Conservation (phyloP, 2,113 vertebrate species). For the Serilophus lunatus region DNA sequence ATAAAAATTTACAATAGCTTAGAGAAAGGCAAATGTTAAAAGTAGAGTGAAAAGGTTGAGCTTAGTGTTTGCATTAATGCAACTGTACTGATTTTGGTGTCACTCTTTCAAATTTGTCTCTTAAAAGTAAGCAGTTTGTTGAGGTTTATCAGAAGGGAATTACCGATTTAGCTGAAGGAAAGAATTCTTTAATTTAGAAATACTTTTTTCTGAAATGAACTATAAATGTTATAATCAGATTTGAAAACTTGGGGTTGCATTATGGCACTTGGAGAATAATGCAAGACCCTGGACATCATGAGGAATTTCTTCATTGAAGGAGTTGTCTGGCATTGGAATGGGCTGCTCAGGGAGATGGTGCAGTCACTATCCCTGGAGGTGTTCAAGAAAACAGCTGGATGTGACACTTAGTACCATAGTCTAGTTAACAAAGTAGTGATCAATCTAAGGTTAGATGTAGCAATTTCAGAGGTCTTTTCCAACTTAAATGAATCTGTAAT, state of each 20-base stretch:
- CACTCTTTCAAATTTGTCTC: neutral
- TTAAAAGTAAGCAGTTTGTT: neutral
- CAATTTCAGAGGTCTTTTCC: neutral
- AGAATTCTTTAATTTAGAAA: neutral
- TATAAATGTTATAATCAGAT: neutral
- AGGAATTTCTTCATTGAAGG: neutral
- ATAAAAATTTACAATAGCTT: neutral
- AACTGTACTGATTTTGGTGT: neutral
- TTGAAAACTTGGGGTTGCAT: neutral
- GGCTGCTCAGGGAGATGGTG: neutral
- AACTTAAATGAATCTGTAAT: neutral
- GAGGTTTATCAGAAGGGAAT: neutral
- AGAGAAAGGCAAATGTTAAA: neutral
- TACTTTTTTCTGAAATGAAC: neutral
- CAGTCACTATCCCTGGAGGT: neutral
- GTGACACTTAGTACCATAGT: neutral
- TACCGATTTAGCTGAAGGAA: neutral
- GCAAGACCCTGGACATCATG: neutral
- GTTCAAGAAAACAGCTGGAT: neutral
- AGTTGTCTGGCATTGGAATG: neutral
- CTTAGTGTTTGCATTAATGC: neutral
- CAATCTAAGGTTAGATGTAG: neutral
- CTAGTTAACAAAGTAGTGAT: neutral
- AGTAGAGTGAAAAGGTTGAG: neutral
- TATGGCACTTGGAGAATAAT: neutral